These are phyloP conservation scores for Chrysolina haemoptera DNA, from an alignment of 2,888 invertebrate genomes.

Conservation along the genomic window DNA sequence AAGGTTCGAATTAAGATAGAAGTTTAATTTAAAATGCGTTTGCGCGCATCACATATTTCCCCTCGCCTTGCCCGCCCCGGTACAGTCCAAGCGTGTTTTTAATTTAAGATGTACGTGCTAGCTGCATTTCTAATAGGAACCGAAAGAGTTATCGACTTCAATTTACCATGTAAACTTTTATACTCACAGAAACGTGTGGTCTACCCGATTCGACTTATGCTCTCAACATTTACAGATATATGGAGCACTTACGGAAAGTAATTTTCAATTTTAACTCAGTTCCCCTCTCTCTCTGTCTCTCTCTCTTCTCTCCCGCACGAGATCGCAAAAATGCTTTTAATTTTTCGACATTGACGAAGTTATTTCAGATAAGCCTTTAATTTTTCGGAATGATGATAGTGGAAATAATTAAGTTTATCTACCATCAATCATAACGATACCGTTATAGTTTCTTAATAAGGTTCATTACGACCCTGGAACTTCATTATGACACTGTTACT, in stretches of 20 bases:
- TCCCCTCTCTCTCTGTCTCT: too few relatives aligned
- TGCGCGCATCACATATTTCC: constrained; percentile 50
- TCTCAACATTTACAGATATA: constrained; percentile 12
- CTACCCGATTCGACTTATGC: constrained; percentile 6
- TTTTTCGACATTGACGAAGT: neutral
- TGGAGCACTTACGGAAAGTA: constrained; percentile 19
- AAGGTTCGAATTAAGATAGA: constrained; percentile 64
- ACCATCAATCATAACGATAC: too few relatives aligned
- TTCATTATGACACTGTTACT: too few relatives aligned
- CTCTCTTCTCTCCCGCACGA: neutral
- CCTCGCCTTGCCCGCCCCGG: constrained; percentile 35
- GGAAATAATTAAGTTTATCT: too few relatives aligned
- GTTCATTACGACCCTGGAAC: too few relatives aligned
- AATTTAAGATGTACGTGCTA: constrained; percentile 31
- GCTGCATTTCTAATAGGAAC: constrained; percentile 26
- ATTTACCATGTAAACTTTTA: constrained; percentile 22
- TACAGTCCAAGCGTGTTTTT: constrained; percentile 31
- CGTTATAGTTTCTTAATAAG: too few relatives aligned
- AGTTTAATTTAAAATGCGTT: constrained; percentile 63
- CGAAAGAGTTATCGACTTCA: constrained; percentile 23
- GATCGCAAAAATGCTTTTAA: neutral
- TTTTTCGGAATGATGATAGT: too few relatives aligned
- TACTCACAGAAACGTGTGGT: constrained; percentile 13
- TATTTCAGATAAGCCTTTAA: too few relatives aligned
- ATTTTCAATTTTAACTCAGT: neutral